Base-by-base conservation (phyloP, 2,888 invertebrate genomes). In the Mechanitis messenoides region DNA sequence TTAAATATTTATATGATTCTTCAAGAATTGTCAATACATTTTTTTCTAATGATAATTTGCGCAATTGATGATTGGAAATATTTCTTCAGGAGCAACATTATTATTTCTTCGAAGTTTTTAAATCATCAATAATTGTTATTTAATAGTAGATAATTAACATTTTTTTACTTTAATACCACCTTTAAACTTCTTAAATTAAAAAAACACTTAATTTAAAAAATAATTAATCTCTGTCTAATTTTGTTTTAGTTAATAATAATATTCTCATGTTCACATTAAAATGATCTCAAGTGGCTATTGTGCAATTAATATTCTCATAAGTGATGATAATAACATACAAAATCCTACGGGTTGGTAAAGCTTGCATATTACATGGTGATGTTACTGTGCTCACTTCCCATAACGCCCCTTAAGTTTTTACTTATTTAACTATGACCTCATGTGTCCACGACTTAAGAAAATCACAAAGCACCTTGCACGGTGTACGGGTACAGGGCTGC, bases 341-440 rank as follows among this genome's bases (percentile, higher is more conserved):
- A 82, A 79, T 79, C 77, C 74, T 80, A 83, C 78, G 74, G 79
- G 79, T 79, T 78, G 80, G 85, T 85, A 87, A 85, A 80, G 83
- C 80, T 77, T 81, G 73, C 78, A 79, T 74, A 83, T 80, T 80
- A 81, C 74, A 79, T 74, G 71, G 83, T 81, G 82, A 77, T 84
- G 88, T 87, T 87, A 87, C 87, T 78, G 88, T 91, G 91, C 73
- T 89, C 90, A 82, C 74, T 86, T 91, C 91, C 91, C 90, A 91
- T 91, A 91, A 91, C 91, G 89, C 90, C 90, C 90, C 88, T 85
- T 78, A 78, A 79, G 81, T 86, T 87, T 85, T 87, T 87, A 86
- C 86, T 84, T 84, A 83, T 79, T 87, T 87, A 89, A 88, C 87
- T 90, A 89, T 89, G 89, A 89, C 90, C 90, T 90, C 88, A 89